Conservation (phyloP, 2,113 vertebrate genomes). For the Entomyzon cyanotis region DNA sequence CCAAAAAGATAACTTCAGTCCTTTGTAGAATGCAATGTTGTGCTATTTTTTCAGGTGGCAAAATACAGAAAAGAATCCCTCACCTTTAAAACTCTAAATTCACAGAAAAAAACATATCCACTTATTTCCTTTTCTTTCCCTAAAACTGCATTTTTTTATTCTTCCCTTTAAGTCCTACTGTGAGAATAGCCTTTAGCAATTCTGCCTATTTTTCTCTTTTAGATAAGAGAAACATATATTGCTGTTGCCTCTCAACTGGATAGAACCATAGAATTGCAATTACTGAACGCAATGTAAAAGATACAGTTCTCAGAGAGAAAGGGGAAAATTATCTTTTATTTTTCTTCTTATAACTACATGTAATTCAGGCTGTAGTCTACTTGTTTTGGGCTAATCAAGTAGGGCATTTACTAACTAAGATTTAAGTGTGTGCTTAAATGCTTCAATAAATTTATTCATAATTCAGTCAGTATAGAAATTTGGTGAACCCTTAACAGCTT, state of each 20-base stretch:
- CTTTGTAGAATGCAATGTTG: rapidly evolving
- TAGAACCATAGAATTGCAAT: not conserved
- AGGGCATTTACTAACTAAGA: not conserved
- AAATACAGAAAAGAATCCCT: not conserved
- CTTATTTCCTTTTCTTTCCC: not conserved
- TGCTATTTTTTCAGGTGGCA: not conserved
- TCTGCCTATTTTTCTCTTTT: not conserved
- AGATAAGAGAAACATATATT: not conserved
- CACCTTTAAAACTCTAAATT: not conserved
- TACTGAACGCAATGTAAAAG: not conserved
- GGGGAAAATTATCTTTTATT: not conserved
- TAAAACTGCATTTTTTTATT: not conserved
- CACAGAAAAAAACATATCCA: not conserved
- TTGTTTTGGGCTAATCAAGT: not conserved
- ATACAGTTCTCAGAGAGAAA: not conserved
- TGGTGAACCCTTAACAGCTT: not conserved
- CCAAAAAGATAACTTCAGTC: not conserved
- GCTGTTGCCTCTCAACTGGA: not conserved
- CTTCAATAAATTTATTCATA: not conserved
- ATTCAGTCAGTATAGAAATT: not conserved
- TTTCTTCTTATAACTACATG: not conserved
- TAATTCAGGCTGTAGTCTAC: not conserved
- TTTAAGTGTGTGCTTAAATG: not conserved
- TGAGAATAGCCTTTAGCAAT: not conserved
- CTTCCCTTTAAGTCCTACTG: not conserved